A percentile compares a stretch with the other conserved stretches of the same genome.
These are phyloP conservation scores for Phataginus tetradactyla DNA, from an alignment of 2,797 vertebrate species.

Conservation along the genomic window DNA sequence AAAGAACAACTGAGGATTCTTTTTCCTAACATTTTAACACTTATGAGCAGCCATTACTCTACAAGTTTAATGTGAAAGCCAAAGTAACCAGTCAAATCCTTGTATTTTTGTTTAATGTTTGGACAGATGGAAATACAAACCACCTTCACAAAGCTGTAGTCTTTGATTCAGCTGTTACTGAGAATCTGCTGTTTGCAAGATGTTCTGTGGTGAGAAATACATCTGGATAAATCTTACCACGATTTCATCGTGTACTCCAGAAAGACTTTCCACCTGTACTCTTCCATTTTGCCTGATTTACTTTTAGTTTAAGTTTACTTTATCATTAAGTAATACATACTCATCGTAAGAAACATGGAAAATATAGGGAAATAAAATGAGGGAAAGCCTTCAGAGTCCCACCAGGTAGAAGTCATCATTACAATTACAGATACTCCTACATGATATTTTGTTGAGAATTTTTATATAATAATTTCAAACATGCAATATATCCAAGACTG, in stretches of 20 bases:
- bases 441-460: not conserved
- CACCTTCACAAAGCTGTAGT: not conserved
- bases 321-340: not conserved
- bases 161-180: not conserved
- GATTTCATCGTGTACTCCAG: not conserved
- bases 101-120: not conserved
- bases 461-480: constrained; percentile 2
- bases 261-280: not conserved
- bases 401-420: constrained; percentile 18
- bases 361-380: not conserved
- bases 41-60: not conserved
- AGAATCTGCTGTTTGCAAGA: not conserved
- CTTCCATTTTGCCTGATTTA: not conserved
- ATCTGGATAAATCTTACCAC: not conserved
- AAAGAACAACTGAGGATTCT: not conserved
- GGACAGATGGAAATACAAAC: not conserved
- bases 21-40: not conserved
- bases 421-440: not conserved
- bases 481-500: not conserved
- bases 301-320: constrained; percentile 40
- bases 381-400: not conserved
- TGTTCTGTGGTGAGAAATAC: not conserved
- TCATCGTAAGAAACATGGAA: constrained; percentile 21
- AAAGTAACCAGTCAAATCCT: not conserved
- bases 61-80: not conserved